Evolutionary conservation across 2,113 vertebrate genomes (phyloP).

Genomic region (Microcebus tavaratra): DNA sequence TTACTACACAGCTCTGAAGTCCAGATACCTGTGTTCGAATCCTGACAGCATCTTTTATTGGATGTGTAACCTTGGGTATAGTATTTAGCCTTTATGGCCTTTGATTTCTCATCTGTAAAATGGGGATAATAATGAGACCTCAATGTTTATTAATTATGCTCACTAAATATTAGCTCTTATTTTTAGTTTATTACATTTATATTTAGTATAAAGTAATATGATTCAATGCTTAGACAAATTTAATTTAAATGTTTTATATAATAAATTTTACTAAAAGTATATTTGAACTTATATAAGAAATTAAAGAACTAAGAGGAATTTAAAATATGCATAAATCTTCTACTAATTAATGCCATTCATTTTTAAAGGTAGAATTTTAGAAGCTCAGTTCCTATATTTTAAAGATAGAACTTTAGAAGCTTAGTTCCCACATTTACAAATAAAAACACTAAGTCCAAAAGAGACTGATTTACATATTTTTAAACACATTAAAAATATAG

Average conservation of each 20-base stretch:
- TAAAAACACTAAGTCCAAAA: not conserved
- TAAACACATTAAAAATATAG: constrained; percentile 15
- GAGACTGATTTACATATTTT: not conserved
- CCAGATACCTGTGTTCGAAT: not conserved
- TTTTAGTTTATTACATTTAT: not conserved
- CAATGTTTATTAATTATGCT: not conserved
- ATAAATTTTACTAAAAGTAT: constrained; percentile 3
- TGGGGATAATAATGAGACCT: not conserved
- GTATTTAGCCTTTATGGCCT: not conserved
- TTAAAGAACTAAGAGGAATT: not conserved
- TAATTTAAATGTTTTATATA: not conserved
- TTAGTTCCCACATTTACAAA: not conserved
- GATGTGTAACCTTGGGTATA: not conserved
- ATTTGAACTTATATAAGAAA: not conserved
- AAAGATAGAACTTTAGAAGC: not conserved
- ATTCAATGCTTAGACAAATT: not conserved
- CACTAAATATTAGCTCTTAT: not conserved
- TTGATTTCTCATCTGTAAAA: not conserved
- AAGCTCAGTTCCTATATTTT: not conserved
- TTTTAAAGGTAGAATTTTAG: not conserved
- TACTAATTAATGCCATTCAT: not conserved
- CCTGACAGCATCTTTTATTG: not conserved
- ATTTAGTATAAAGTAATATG: not conserved
- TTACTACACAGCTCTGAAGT: not conserved
- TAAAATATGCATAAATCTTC: not conserved